A percentile compares a stretch with the other conserved stretches of the same genome.
Evolutionary conservation across 2,888 invertebrate species (phyloP).

Genomic region (Ischnura elegans): DNA sequence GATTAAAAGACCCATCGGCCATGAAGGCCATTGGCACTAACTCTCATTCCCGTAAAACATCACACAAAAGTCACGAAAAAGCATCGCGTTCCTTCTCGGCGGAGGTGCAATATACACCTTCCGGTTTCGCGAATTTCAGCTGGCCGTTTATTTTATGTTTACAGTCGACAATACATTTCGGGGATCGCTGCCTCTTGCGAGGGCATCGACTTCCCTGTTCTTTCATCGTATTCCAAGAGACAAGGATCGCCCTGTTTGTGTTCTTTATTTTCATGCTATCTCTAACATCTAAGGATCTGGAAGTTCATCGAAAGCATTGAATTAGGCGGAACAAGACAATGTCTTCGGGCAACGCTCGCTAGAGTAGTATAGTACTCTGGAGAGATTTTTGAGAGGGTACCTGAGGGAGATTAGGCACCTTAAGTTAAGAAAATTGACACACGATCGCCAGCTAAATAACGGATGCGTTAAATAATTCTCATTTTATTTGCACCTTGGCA

Average conservation of each 20-base stretch:
- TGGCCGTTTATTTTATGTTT: neutral
- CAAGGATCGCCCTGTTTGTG: neutral
- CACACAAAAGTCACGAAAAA: neutral
- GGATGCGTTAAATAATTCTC: too few species aligned
- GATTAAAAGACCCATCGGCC: neutral
- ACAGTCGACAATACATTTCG: neutral
- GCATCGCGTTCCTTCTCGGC: neutral
- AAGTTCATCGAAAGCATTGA: neutral
- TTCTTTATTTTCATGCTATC: neutral
- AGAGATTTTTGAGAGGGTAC: neutral
- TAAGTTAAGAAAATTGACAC: neutral
- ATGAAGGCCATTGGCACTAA: neutral
- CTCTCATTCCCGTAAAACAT: neutral
- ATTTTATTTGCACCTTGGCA: too few species aligned
- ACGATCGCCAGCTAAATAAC: too few species aligned
- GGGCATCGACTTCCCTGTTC: neutral
- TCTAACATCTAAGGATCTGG: neutral
- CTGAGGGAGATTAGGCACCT: neutral
- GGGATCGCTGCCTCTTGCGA: neutral
- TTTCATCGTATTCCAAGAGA: neutral
- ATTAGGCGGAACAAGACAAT: neutral
- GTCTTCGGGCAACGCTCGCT: neutral
- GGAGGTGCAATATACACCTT: neutral
- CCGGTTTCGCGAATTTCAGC: neutral
- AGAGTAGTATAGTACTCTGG: neutral